A percentile compares a stretch with the other conserved stretches of the same genome.
Evolutionary conservation across 2,797 vertebrate species (phyloP).

Genomic region (Tangara arthus): DNA sequence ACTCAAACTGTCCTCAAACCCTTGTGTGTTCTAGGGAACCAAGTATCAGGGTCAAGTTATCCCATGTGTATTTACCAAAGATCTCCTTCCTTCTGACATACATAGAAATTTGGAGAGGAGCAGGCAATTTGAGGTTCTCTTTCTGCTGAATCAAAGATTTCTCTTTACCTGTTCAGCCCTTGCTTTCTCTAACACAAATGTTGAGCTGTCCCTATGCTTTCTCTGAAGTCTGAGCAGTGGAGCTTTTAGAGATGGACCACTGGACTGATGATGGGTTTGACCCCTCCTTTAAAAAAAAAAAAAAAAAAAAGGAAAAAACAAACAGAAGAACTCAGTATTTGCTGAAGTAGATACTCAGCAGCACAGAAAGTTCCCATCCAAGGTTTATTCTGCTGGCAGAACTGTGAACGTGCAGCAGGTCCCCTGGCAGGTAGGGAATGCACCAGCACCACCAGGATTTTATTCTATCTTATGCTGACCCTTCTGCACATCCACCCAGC

Average conservation of each 20-base stretch:
- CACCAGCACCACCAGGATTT: background rate
- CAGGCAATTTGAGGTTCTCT: background rate
- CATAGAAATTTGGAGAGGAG: background rate
- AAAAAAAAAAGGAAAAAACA: accelerated
- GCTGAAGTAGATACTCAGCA: background rate
- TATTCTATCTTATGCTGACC: accelerated
- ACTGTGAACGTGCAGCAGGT: accelerated
- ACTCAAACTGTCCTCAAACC: background rate
- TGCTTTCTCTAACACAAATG: background rate
- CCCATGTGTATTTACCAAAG: background rate
- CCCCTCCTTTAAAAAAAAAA: background rate
- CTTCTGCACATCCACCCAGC: background rate
- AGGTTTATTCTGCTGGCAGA: background rate
- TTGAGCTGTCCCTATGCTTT: background rate
- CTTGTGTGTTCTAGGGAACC: background rate
- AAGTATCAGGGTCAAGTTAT: background rate
- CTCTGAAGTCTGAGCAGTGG: background rate
- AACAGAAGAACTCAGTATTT: background rate
- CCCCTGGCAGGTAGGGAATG: background rate
- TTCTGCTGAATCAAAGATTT: background rate
- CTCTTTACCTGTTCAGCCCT: background rate
- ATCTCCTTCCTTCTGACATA: background rate
- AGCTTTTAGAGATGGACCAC: background rate
- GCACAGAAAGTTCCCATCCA: background rate
- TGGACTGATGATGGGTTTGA: background rate